These are phyloP conservation scores for Columba janthina DNA, from an alignment of 2,113 vertebrate genomes.

Conservation along the genomic window DNA sequence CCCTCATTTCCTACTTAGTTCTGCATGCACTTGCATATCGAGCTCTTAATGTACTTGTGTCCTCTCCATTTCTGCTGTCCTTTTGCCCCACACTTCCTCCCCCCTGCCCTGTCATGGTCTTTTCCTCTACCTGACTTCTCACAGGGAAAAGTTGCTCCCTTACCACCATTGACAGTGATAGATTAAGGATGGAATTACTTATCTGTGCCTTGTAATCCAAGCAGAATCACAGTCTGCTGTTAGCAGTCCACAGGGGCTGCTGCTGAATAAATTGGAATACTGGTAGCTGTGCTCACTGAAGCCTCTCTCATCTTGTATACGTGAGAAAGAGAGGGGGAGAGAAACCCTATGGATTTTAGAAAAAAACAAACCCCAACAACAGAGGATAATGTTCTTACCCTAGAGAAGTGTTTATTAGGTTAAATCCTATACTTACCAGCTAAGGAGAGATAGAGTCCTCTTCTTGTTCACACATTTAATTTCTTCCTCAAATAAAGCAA, in stretches of 20 bases:
- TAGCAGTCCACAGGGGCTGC: constrained; percentile 32
- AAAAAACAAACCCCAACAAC: not conserved
- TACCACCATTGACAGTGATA: not conserved
- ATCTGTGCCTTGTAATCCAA: constrained; percentile 32
- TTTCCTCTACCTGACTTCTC: not conserved
- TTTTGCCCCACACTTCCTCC: not conserved
- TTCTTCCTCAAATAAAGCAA: not conserved
- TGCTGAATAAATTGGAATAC: constrained; percentile 54
- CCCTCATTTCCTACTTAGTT: not conserved
- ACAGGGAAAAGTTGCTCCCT: not conserved
- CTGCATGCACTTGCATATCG: not conserved
- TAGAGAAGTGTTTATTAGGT: not conserved
- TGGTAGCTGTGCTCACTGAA: constrained; percentile 30
- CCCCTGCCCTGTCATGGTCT: not conserved
- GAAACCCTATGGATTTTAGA: not conserved
- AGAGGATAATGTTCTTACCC: not conserved
- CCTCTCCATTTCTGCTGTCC: not conserved
- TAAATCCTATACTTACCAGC: not conserved
- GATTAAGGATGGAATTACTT: constrained; percentile 32
- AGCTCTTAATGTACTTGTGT: not conserved
- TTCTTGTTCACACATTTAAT: not conserved
- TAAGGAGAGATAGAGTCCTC: not conserved
- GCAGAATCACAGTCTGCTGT: not conserved
- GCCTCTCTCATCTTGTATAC: not conserved
- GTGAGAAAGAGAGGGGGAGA: not conserved